Evolutionary conservation across 2,888 invertebrate genomes (phyloP).

Genomic region (Drosophila anceps): DNA sequence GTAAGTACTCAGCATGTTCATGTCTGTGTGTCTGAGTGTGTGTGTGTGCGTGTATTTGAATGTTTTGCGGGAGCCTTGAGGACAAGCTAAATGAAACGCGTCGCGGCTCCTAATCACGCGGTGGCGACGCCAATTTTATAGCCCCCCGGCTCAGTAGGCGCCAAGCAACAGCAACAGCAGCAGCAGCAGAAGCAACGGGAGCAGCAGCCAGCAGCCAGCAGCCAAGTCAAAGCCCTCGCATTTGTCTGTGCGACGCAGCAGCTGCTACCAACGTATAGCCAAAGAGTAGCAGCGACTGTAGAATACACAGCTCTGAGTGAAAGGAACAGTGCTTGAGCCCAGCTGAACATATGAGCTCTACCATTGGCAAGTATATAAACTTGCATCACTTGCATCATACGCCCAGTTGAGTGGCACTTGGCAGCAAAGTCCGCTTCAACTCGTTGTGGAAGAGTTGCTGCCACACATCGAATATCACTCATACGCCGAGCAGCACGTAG

Average conservation of each 20-base stretch:
- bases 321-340: neutral
- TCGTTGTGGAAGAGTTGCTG: neutral
- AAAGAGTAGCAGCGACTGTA: neutral
- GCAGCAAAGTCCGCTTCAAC: neutral
- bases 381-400: neutral
- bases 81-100: conserved; percentile 68
- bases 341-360: neutral
- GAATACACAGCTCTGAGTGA: neutral
- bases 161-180: conserved; percentile 51
- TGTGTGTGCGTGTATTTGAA: neutral
- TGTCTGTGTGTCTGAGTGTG: neutral
- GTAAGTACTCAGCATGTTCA: conserved; percentile 27
- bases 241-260: conserved; percentile 62
- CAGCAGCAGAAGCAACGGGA: conserved; percentile 24
- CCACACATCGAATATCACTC: neutral
- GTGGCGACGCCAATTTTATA: conserved; percentile 68
- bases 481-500: neutral
- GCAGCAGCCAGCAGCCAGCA: conserved; percentile 23
- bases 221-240: conserved; percentile 44
- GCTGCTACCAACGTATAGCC: conserved; percentile 52
- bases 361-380: neutral
- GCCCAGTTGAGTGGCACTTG: neutral
- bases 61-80: conserved; percentile 35
- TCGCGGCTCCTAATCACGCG: conserved; percentile 67
- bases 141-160: conserved; percentile 60